Percentiles rank a stretch among this genome's conserved stretches.
Evolutionary conservation across 2,888 invertebrate species (phyloP).

Genomic region (Campaea margaritaria): DNA sequence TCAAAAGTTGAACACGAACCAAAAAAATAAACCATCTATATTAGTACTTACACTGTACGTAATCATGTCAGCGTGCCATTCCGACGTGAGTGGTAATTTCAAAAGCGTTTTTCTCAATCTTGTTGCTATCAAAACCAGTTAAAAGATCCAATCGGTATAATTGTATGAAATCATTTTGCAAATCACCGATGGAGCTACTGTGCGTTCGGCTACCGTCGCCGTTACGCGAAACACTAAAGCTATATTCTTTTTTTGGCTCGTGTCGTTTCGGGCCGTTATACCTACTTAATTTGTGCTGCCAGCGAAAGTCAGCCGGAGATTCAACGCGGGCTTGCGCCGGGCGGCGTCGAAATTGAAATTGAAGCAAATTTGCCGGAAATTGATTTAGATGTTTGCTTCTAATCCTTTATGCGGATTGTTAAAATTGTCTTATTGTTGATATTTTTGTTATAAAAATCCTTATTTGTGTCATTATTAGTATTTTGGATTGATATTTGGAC

Average conservation of each 20-base stretch:
- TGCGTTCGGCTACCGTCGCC: constrained; percentile 71
- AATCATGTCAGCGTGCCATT: constrained; percentile 39
- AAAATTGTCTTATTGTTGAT: no score
- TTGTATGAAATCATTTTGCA: constrained; percentile 51
- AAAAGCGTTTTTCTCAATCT: constrained; percentile 46
- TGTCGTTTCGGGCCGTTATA: constrained; percentile 79
- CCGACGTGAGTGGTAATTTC: constrained; percentile 43
- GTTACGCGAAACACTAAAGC: constrained; percentile 81
- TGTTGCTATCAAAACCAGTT: constrained; percentile 45
- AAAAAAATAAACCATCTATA: constrained; percentile 17
- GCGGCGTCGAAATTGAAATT: constrained; percentile 52
- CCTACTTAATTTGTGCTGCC: constrained; percentile 64
- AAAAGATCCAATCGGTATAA: constrained; percentile 48
- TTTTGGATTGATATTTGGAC: no score
- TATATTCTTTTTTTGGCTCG: constrained; percentile 79
- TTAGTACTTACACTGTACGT: constrained; percentile 24
- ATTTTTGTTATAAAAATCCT: no score
- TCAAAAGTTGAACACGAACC: constrained; percentile 9
- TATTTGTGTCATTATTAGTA: no score
- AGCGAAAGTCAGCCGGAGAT: constrained; percentile 76
- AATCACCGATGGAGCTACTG: constrained; percentile 45
- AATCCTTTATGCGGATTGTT: constrained; percentile 7
- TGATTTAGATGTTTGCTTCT: constrained; percentile 19
- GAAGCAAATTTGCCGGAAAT: constrained; percentile 35
- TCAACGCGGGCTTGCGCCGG: constrained; percentile 35